Evolutionary conservation across 92 coral and sea anemone species (phyloP).

Genomic region (Heliopora coerulea): DNA sequence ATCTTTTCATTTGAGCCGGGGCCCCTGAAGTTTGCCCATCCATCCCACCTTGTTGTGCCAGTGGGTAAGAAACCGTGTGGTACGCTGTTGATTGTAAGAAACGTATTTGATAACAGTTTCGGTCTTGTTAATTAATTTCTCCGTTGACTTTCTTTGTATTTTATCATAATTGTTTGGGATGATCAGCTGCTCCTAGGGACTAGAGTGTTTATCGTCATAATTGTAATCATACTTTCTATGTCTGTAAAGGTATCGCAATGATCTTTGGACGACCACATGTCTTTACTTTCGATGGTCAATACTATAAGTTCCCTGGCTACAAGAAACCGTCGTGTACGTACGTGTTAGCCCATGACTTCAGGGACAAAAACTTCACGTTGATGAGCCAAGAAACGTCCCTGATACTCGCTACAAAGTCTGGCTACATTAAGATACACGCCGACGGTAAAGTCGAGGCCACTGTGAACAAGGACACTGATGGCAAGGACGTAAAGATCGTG

Average conservation of each 20-base stretch:
- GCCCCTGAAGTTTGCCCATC: no score
- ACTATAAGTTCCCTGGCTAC: constrained; percentile 90
- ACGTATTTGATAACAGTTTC: no score
- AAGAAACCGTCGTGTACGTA: constrained; percentile 80
- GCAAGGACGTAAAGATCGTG: constrained; percentile 61
- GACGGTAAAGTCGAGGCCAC: constrained; percentile 82
- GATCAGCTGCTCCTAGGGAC: no score
- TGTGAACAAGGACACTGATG: constrained; percentile 68
- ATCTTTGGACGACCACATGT: constrained; percentile 96
- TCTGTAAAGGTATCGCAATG: constrained; percentile 96
- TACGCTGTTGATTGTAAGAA: no score
- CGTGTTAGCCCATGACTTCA: constrained; percentile 89
- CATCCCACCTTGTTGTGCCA: no score
- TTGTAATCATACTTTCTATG: no score
- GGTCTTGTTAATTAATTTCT: no score
- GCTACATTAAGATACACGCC: constrained; percentile 75
- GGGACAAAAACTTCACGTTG: constrained; percentile 85
- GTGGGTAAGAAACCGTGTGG: no score
- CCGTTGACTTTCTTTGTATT: no score
- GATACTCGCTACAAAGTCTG: constrained; percentile 74
- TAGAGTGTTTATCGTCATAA: no score
- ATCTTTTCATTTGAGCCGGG: no score
- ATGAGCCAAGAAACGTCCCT: constrained; percentile 90
- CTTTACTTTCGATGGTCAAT: constrained; percentile 84
- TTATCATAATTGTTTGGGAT: no score